phyloP scores from a whole-genome alignment of 2,888 invertebrate species.

The Lamproptera curius region DNA sequence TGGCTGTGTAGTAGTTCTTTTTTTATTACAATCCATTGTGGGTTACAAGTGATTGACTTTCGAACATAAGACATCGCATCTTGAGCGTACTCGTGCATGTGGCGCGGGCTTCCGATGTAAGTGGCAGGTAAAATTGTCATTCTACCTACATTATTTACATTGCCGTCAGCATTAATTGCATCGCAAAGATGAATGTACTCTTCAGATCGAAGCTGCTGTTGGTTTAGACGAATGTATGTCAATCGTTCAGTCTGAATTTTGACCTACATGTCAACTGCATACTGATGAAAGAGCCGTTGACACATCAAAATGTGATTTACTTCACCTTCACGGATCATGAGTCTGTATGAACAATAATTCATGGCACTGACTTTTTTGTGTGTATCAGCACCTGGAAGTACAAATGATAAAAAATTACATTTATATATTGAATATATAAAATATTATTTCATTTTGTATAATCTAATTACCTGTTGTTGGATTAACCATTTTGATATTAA shows the following conservation, averaged over 20 bases:
- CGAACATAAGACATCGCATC: no score
- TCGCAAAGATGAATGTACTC: no score
- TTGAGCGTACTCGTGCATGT: neutral
- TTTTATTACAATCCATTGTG: neutral
- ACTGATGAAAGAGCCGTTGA: constrained; percentile 15
- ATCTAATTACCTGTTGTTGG: neutral
- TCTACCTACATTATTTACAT: no score
- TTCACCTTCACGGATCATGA: no score
- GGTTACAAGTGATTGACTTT: neutral
- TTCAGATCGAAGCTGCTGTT: no score
- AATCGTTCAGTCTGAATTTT: constrained; percentile 23
- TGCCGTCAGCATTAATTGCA: no score
- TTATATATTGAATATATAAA: no score
- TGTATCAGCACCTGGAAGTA: constrained; percentile 22
- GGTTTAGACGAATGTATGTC: no score
- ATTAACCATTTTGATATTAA: neutral
- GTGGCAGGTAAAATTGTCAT: no score
- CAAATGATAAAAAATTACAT: constrained; percentile 10
- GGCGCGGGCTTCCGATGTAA: no score
- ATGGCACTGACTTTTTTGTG: constrained; percentile 26
- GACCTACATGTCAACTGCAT: constrained; percentile 23
- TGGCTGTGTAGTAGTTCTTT: neutral
- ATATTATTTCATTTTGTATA: no score
- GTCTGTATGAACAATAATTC: constrained; percentile 25
- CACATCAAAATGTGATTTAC: constrained; percentile 21